Evolutionary conservation across 1,140 invertebrate species (phyloP), one percentile per base, ranked within the genome.

Genomic region (Rhynchophorus ferrugineus): DNA sequence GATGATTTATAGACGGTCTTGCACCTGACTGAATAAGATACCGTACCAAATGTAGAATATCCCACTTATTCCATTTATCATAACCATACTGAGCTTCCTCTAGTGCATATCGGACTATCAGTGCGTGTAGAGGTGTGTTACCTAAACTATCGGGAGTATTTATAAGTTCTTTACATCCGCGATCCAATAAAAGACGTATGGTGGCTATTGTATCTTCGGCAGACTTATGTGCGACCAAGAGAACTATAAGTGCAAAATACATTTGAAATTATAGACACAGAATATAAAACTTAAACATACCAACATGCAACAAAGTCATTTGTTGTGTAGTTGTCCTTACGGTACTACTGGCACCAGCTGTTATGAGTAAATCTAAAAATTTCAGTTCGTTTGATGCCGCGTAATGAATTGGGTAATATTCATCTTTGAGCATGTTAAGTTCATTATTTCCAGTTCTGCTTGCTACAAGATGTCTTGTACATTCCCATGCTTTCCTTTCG

Each of bases 341-440:
- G 2, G 75, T 80, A 1, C 81, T 81, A 34, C 81, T 76, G 6
- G 82, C 82, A n/a, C 81, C 81, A 59, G 76, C 70, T 44, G 57
- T 73, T 72, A 84, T 81, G 14, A 85, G 68, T 22, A 84, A 62
- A 60, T 83, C 80, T 3, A 85, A 67, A 64, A 84, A 84, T 54
- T 80, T 78, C 22, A 77, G 73, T 54, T 83, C 78, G 61, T 84
- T 81, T 19, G 83, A 70, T 3, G 80, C 79, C 1, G 82, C 83
- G 61, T 85, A 82, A 64, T 85, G 83, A 44, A 86, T 83, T 3
- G 83, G 83, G 70, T 82, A 85, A 65, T 84, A 85, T 71, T 86
- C 83, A 63, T 86, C 83, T 69, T 82, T 84, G 41, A 83, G 78
- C 38, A 82, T 75, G 65, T 86, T 83, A 9, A 86, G 82, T 68